Conservation (phyloP, 2,113 vertebrate species). For the Stigmatopora nigra region DNA sequence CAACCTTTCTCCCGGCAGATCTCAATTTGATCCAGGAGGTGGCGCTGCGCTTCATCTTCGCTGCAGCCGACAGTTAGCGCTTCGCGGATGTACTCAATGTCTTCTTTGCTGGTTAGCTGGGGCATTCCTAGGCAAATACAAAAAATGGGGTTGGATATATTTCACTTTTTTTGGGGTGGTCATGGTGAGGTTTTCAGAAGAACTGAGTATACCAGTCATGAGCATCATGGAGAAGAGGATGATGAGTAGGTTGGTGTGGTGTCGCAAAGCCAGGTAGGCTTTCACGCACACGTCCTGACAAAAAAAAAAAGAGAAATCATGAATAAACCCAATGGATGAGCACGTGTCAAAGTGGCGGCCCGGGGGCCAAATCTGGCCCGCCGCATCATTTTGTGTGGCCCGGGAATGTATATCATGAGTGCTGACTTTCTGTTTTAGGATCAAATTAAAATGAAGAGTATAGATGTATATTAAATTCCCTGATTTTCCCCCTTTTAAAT, state of each 20-base stretch:
- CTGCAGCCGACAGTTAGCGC: constrained; percentile 87
- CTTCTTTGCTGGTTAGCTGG: constrained; percentile 94
- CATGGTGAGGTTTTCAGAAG: neutral
- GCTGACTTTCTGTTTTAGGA: too few relatives aligned
- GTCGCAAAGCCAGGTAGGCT: constrained; percentile 90
- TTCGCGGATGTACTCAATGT: constrained; percentile 95
- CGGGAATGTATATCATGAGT: too few relatives aligned
- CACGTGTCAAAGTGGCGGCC: too few relatives aligned
- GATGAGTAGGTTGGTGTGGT: constrained; percentile 95
- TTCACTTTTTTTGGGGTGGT: too few relatives aligned
- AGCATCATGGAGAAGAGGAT: constrained; percentile 99
- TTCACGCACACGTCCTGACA: constrained; percentile 84
- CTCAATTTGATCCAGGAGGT: constrained; percentile 96
- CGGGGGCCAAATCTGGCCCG: too few relatives aligned
- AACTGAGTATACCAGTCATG: constrained; percentile 76
- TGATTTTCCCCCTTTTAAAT: too few relatives aligned
- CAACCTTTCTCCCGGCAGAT: constrained; percentile 97
- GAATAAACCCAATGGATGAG: neutral
- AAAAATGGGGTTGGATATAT: neutral
- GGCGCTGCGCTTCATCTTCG: constrained; percentile 87
- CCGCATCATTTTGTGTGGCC: too few relatives aligned
- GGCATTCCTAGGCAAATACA: constrained; percentile 76
- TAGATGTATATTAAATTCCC: too few relatives aligned
- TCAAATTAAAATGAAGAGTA: too few relatives aligned
- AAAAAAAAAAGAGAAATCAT: neutral